Base-by-base conservation (phyloP, 2,113 vertebrate species). In the Hucho hucho region DNA sequence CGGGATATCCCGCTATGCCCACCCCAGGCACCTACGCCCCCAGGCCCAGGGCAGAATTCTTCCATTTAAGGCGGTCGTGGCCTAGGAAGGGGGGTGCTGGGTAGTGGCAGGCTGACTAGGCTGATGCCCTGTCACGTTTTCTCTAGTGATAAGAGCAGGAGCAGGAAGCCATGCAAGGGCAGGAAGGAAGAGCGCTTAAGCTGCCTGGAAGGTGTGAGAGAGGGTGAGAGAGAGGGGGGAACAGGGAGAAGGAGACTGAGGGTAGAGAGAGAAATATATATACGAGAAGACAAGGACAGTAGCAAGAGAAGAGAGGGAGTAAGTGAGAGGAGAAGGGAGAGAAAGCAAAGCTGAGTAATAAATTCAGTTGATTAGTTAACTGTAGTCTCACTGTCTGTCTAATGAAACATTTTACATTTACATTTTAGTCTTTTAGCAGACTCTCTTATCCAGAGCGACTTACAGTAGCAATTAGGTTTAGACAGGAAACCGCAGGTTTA, bases 141-240 rank as follows among this genome's bases (percentile, higher is more conserved):
- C 93, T 91, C 90, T 74, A 16, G 92, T 29, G 95, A 96, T 97
- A 97, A 98, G 95, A 90, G 89, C 87, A 0, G 84, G 90, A 93
- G 93, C 95, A 97, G 96, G 96, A 97, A 97, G 93, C 92, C 89
- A 76, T 78, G 91, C 91, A 92, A 93, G 93, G 94, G 88, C 96
- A 98, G 96, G 96, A 98, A 97, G 96, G 96, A 97, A 98, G 89
- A 91, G 93, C 90, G 96, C 93, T 95, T 85, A 89, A 88, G 93
- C 91, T 82, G 79, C 83, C 87, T 89, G 90, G 87, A 90, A 88
- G 88, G 87, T 89, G 88, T 6, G 49, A 25, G 47, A 26, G 53
- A 29, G 26, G 32, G 28, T 16, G 90, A 91, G 37, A 37, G 32
- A 32, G 32, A 32, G 83, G 88, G 59, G 70, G 59, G 16, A 16